Evolutionary conservation across 1,140 invertebrate species (phyloP).

Genomic region (Micrasema minimum): DNA sequence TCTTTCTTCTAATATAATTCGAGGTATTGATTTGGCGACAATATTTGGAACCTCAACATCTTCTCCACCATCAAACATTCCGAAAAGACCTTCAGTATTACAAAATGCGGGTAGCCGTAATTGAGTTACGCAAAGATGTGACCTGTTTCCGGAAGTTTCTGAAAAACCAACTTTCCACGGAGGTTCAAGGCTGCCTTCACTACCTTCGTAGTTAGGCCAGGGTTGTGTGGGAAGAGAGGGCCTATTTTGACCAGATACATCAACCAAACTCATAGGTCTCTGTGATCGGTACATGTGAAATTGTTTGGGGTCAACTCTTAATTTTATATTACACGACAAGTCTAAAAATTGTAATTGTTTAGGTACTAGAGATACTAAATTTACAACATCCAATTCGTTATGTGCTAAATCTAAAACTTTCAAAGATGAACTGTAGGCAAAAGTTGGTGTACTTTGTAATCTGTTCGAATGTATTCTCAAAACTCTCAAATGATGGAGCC

Average conservation of each 20-base stretch:
- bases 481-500: constrained; percentile 76
- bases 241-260: constrained; percentile 82
- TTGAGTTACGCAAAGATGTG: constrained; percentile 80
- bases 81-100: constrained; percentile 82
- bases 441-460: constrained; percentile 77
- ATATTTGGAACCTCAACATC: constrained; percentile 75
- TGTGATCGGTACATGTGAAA: constrained; percentile 82
- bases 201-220: constrained; percentile 69
- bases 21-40: constrained; percentile 78
- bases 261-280: constrained; percentile 82
- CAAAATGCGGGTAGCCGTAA: constrained; percentile 80
- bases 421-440: constrained; percentile 77
- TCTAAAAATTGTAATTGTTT: constrained; percentile 86
- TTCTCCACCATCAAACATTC: constrained; percentile 82
- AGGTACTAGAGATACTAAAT: constrained; percentile 79
- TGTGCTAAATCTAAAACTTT: constrained; percentile 87
- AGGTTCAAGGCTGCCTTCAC: constrained; percentile 68
- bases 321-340: constrained; percentile 82
- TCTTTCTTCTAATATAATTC: constrained; percentile 80
- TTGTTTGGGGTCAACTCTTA: constrained; percentile 84
- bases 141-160: constrained; percentile 79
- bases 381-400: constrained; percentile 83
- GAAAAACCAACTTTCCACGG: constrained; percentile 86
- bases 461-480: constrained; percentile 86
- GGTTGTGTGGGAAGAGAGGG: constrained; percentile 72